phyloP scores from a whole-genome alignment of 1,140 invertebrate genomes.

The Magallana ariakensis region DNA sequence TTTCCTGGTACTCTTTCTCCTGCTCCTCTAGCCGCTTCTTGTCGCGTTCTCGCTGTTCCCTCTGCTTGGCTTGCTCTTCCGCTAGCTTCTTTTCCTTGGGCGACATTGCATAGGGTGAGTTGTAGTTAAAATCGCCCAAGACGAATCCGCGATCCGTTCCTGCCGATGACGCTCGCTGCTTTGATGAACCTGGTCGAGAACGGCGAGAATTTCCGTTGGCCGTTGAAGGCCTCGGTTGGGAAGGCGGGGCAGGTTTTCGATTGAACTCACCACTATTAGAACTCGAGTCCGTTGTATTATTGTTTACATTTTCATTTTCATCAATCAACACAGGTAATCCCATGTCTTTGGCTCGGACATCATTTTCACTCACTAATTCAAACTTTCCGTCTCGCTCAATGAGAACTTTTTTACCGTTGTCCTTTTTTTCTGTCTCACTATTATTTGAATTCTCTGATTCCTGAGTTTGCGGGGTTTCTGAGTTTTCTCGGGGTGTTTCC shows the following conservation, averaged over 20 bases:
- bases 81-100: conserved; percentile 64
- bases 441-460: conserved; percentile 51
- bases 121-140: conserved; percentile 67
- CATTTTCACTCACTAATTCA: conserved; percentile 71
- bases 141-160: conserved; percentile 34
- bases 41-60: conserved; percentile 59
- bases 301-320: conserved; percentile 54
- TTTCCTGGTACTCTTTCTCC: conserved; percentile 62
- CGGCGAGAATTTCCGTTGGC: conserved; percentile 51
- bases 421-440: conserved; percentile 51
- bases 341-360: conserved; percentile 67
- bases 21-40: conserved; percentile 58
- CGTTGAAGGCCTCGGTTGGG: conserved; percentile 66
- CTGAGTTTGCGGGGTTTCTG: conserved; percentile 44
- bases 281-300: conserved; percentile 32
- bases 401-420: conserved; percentile 65
- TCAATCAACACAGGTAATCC: conserved; percentile 49
- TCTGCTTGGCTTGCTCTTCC: conserved; percentile 53
- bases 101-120: conserved; percentile 74
- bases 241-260: conserved; percentile 66
- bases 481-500: conserved; percentile 60
- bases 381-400: conserved; percentile 78
- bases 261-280: conserved; percentile 28
- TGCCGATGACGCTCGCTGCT: conserved; percentile 41
- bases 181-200: conserved; percentile 49